phyloP scores from a whole-genome alignment of 2,113 vertebrate genomes.

The Euleptes europaea region DNA sequence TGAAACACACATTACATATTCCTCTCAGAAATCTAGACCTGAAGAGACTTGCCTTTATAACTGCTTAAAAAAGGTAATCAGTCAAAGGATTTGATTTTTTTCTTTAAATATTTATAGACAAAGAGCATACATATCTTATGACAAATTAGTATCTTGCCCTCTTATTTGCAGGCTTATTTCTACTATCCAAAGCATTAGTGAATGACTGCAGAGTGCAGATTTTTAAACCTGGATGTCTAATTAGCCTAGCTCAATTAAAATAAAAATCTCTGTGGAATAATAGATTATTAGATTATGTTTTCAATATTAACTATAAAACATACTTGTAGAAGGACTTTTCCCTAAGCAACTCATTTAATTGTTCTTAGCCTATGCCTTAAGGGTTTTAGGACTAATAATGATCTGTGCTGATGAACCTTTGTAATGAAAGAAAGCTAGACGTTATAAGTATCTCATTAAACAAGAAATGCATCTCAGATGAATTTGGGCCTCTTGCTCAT shows the following conservation, averaged over 20 bases:
- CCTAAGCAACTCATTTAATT: slow-evolving; percentile 60
- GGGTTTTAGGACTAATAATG: slow-evolving; percentile 61
- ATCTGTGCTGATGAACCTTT: slow-evolving; percentile 67
- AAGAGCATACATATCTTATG: slow-evolving; percentile 41
- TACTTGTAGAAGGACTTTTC: slow-evolving; percentile 63
- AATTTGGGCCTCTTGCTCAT: slow-evolving; percentile 60
- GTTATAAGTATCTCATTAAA: slow-evolving; percentile 71
- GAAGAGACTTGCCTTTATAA: slow-evolving; percentile 34
- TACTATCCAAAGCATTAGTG: slow-evolving; percentile 60
- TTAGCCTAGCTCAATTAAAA: slow-evolving; percentile 77
- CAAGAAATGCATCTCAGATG: slow-evolving; percentile 67
- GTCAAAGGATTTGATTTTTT: slow-evolving; percentile 49
- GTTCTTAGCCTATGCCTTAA: slow-evolving; percentile 64
- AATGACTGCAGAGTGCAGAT: slow-evolving; percentile 69
- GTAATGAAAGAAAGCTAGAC: slow-evolving; percentile 72
- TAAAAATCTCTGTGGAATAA: slow-evolving; percentile 64
- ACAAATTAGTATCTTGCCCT: slow-evolving; percentile 35
- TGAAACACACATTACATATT: not conserved
- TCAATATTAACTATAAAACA: slow-evolving; percentile 73
- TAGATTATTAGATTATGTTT: slow-evolving; percentile 78
- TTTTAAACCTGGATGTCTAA: slow-evolving; percentile 67
- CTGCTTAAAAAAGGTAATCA: slow-evolving; percentile 35
- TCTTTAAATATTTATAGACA: slow-evolving; percentile 64
- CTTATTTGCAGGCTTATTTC: slow-evolving; percentile 61
- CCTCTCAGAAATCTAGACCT: not conserved